phyloP scores from a whole-genome alignment of 2,797 vertebrate species.

The Micromesistius poutassou region DNA sequence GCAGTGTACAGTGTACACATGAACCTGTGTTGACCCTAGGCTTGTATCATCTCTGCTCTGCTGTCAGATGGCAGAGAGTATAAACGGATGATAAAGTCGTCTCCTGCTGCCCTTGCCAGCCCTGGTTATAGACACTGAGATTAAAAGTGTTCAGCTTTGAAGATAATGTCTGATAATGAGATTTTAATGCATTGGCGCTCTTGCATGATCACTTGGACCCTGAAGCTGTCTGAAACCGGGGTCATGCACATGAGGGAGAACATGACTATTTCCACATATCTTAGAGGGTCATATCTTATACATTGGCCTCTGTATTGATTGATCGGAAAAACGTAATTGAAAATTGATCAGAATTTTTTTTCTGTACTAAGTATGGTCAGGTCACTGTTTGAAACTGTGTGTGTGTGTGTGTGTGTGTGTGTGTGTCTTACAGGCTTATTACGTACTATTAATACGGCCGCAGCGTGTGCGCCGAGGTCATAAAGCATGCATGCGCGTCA shows the following conservation, averaged over 20 bases:
- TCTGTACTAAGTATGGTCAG: neutral
- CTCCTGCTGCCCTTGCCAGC: too few relatives aligned
- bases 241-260: neutral
- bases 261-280: neutral
- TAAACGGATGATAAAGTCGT: neutral
- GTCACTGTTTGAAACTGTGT: neutral
- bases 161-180: neutral
- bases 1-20: neutral
- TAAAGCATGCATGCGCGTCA: constrained; percentile 2
- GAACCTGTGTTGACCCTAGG: neutral
- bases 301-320: neutral
- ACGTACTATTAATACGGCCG: constrained; percentile 22
- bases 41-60: neutral
- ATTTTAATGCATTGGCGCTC: neutral
- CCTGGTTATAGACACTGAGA: neutral
- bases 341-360: neutral
- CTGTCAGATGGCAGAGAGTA: neutral
- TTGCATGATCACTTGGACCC: neutral
- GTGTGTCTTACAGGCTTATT: neutral
- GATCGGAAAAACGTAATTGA: neutral
- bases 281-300: neutral
- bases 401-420: neutral
- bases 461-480: constrained; percentile 14
- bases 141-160: neutral
- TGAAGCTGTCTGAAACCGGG: neutral